phyloP scores from a whole-genome alignment of 2,888 invertebrate species.

The Melikaiella ostensackeni region DNA sequence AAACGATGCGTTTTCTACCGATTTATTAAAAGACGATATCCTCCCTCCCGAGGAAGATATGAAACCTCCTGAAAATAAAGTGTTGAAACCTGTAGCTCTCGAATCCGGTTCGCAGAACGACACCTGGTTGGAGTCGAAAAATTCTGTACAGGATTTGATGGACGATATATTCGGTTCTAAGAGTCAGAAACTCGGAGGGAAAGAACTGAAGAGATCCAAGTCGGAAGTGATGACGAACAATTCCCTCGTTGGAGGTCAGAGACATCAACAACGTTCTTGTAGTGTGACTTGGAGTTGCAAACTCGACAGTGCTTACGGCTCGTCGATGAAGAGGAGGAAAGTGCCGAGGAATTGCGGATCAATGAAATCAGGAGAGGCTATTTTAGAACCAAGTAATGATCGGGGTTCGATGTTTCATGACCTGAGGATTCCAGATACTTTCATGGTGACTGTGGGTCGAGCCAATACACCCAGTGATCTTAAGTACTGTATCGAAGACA shows the following conservation, averaged over 20 bases:
- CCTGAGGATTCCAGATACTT: conserved; percentile 77
- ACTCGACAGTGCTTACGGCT: conserved; percentile 79
- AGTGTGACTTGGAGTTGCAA: conserved; percentile 85
- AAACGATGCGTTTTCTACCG: conserved; percentile 79
- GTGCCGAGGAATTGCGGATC: conserved; percentile 74
- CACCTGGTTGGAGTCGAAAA: conserved; percentile 77
- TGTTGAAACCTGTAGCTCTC: conserved; percentile 67
- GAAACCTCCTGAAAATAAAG: conserved; percentile 41
- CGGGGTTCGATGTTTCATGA: conserved; percentile 72
- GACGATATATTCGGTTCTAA: conserved; percentile 80
- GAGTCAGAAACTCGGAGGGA: conserved; percentile 71
- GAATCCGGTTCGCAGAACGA: conserved; percentile 66
- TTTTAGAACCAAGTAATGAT: conserved; percentile 67
- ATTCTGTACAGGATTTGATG: conserved; percentile 79
- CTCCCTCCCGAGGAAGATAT: conserved; percentile 66
- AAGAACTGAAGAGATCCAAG: conserved; percentile 83
- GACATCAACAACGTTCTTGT: conserved; percentile 82
- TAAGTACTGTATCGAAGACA: conserved; percentile 67
- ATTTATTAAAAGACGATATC: conserved; percentile 74
- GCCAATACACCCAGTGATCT: conserved; percentile 67
- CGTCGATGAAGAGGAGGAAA: conserved; percentile 85
- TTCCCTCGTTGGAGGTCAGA: conserved; percentile 75
- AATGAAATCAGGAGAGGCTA: conserved; percentile 66
- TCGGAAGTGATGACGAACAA: conserved; percentile 80
- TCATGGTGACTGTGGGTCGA: conserved; percentile 75